Percentiles rank a stretch among this genome's conserved stretches.
phyloP scores from a whole-genome alignment of 2,888 invertebrate genomes.

The Junonia oenone region DNA sequence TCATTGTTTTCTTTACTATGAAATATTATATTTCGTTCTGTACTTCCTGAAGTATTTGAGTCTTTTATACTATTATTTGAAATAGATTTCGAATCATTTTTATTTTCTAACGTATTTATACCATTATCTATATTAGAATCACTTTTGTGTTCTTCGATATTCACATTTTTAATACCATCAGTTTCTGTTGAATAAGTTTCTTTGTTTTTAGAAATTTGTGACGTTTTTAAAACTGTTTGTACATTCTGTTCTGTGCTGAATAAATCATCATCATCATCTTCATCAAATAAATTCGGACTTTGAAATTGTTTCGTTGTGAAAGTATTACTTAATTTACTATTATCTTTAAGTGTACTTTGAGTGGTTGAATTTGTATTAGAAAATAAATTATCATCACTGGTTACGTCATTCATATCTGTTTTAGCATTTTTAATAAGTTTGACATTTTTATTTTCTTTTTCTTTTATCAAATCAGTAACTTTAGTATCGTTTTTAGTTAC shows the following conservation, averaged over 20 bases:
- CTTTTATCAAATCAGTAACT: conserved; percentile 4
- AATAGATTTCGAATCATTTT: not conserved
- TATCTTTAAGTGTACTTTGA: conserved; percentile 8
- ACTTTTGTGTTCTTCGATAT: too few species aligned
- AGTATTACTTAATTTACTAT: conserved; percentile 16
- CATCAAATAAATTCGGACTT: conserved; percentile 43
- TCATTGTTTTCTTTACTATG: too few species aligned
- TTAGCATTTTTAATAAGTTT: not conserved
- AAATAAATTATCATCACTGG: conserved; percentile 9
- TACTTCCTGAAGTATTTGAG: too few species aligned
- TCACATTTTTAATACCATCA: not conserved
- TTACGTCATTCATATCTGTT: conserved; percentile 3
- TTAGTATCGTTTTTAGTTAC: conserved; percentile 17
- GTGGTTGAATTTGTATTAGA: conserved; percentile 15
- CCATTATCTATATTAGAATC: too few species aligned
- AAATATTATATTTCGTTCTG: too few species aligned
- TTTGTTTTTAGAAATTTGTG: conserved; percentile 1
- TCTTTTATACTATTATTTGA: not conserved
- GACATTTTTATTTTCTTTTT: not conserved
- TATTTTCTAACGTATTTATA: not conserved
- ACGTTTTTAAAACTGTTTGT: conserved; percentile 5
- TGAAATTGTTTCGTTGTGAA: conserved; percentile 11
- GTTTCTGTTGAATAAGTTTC: not conserved
- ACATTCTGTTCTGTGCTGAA: conserved; percentile 15
- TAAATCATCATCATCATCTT: conserved; percentile 38